A percentile compares a stretch with the other conserved stretches of the same genome.
Conservation (phyloP, 2,888 invertebrate species). For the Drosophila colorata region DNA sequence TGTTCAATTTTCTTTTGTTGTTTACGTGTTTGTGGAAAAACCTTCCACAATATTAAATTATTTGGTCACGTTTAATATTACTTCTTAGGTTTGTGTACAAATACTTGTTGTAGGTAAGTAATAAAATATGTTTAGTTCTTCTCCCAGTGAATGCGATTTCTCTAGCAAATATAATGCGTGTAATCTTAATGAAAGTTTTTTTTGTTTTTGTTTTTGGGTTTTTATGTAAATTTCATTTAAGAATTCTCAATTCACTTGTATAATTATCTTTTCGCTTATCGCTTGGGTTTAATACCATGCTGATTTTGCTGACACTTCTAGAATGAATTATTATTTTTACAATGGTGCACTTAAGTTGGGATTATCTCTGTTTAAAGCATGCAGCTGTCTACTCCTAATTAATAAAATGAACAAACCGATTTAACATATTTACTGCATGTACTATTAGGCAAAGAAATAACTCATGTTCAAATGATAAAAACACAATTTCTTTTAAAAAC, state of each 20-base stretch:
- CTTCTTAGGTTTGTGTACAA: constrained; percentile 74
- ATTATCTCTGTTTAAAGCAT: constrained; percentile 43
- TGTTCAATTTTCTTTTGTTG: constrained; percentile 42
- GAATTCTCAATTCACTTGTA: constrained; percentile 64
- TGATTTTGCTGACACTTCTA: constrained; percentile 25
- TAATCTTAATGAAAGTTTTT: constrained; percentile 34
- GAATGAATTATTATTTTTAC: constrained; percentile 13
- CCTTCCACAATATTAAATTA: constrained; percentile 75
- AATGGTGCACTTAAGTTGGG: constrained; percentile 38
- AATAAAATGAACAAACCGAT: background rate
- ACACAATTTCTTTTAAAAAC: constrained; percentile 2
- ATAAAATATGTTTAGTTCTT: constrained; percentile 73
- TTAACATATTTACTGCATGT: background rate
- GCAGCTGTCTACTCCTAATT: constrained; percentile 8
- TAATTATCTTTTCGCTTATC: constrained; percentile 15
- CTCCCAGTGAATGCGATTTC: constrained; percentile 44
- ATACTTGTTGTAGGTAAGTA: constrained; percentile 79
- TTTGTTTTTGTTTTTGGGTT: background rate
- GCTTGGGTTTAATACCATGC: constrained; percentile 36
- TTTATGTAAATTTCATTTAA: constrained; percentile 52
- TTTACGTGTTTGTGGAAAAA: constrained; percentile 58
- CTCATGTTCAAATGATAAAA: background rate
- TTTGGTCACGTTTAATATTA: constrained; percentile 79
- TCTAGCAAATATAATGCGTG: constrained; percentile 41
- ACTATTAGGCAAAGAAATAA: constrained; percentile 1